Percentiles rank a stretch among this genome's conserved stretches.
These are phyloP conservation scores for Centropus bengalensis DNA, from an alignment of 2,113 vertebrate species.

Conservation along the genomic window DNA sequence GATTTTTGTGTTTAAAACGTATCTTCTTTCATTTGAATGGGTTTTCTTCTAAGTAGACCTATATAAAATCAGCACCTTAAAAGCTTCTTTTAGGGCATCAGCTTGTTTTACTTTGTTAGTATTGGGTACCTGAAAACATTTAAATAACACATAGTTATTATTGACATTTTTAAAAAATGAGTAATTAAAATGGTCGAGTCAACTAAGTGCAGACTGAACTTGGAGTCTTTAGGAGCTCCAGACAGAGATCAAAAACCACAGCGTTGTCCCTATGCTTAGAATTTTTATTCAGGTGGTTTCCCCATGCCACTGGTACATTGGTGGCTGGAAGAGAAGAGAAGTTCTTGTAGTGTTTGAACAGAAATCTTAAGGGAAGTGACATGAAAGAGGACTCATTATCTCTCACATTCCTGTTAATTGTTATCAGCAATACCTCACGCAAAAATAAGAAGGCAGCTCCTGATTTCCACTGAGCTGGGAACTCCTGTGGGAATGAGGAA, in stretches of 20 bases:
- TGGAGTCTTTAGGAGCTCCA: not conserved
- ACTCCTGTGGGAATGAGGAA: not conserved
- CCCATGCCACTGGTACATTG: not conserved
- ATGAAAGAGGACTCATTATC: not conserved
- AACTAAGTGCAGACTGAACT: not conserved
- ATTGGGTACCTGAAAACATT: not conserved
- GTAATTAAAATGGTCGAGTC: not conserved
- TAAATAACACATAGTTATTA: not conserved
- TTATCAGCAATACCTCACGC: not conserved
- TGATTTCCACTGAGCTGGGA: not conserved
- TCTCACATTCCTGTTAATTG: not conserved
- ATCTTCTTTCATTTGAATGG: not conserved
- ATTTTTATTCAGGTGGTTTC: not conserved
- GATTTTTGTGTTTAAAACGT: not conserved
- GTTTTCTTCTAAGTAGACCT: not conserved
- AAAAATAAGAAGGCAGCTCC: not conserved
- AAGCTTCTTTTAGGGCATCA: not conserved
- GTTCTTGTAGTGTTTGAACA: not conserved
- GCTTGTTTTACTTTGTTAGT: not conserved
- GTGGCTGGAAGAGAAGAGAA: not conserved
- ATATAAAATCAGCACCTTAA: not conserved
- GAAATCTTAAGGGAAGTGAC: not conserved
- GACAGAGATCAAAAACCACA: not conserved
- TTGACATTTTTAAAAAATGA: not conserved
- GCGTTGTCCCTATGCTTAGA: not conserved